Evolutionary conservation across 2,113 vertebrate genomes (phyloP), one percentile per base, ranked within the genome.

Genomic region (Psammodynastes pulverulentus): DNA sequence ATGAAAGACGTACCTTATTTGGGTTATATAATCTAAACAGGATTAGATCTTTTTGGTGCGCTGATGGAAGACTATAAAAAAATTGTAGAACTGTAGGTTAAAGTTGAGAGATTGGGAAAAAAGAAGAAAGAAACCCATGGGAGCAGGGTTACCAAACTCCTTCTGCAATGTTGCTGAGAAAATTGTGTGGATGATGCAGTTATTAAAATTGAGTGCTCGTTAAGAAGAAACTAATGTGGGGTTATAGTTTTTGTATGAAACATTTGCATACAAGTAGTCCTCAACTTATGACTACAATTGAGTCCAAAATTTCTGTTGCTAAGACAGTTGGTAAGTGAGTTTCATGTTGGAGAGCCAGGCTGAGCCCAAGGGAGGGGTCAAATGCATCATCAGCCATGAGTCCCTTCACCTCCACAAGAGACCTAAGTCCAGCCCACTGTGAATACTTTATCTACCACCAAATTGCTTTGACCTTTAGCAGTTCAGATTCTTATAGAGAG

Each of bases 161-260:
- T 34, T 34, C 62, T 72, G n/a, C 62, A 72, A 17, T 34, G 13
- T 34, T 72, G 13, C 62, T 34, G 29, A 34, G 13, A 72, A 34
- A 17, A 72, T 72, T 34, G 13, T 6, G 5, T 17, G 1, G 13
- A 72, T 17, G 62, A 34, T 34, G 13, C 10, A 1, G 5, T 72
- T 34, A 34, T n/a, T 67, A 67, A 67, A 67, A n/a, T 2, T 34
- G n/a, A 72, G n/a, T 1, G 48, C 2, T 87, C 2, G 87, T 91
- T 7, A 95, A 53, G 39, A 90, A 90, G 92, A 79, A 45, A 15
- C 12, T 93, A 56, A 56, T 54, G 23, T 9, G 89, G n/a, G 26
- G 13, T 87, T 23, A 54, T 21, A 51, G 87, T 92, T 52, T 49
- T 92, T 84, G 89, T 92, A 85, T 2, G 91, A 91, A 89, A 26